phyloP scores from a whole-genome alignment of 2,797 vertebrate genomes.

The Artibeus jamaicensis region DNA sequence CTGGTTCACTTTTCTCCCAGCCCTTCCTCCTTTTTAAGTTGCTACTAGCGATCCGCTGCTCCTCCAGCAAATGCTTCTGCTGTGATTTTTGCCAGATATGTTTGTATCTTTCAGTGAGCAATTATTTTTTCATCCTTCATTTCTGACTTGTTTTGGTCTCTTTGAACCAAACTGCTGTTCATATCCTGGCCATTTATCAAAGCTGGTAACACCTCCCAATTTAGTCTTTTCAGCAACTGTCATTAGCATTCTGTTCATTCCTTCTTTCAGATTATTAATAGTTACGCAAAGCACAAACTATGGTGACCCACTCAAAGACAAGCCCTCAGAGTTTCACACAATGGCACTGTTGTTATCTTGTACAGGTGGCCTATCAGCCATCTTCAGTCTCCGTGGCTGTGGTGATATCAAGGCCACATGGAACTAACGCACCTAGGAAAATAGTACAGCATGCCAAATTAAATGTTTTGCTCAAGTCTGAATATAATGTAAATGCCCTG shows the following conservation, averaged over 20 bases:
- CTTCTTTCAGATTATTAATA: slow-evolving; percentile 35
- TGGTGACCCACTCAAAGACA: background rate
- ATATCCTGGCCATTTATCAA: slow-evolving; percentile 56
- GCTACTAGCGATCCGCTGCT: background rate
- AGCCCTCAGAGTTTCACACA: background rate
- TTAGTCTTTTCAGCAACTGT: slow-evolving; percentile 9
- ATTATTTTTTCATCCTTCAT: background rate
- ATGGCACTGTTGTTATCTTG: background rate
- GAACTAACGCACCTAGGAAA: background rate
- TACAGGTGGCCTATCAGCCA: background rate
- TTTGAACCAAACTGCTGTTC: slow-evolving; percentile 39
- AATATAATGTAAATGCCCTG: background rate
- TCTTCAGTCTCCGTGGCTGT: background rate
- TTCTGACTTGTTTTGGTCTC: slow-evolving; percentile 50
- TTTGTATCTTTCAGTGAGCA: slow-evolving; percentile 29
- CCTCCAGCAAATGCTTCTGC: background rate
- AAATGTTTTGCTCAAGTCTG: background rate
- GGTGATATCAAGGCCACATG: background rate
- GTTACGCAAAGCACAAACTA: slow-evolving; percentile 37
- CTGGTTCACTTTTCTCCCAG: background rate
- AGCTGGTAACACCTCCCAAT: slow-evolving; percentile 39
- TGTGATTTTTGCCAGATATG: slow-evolving; percentile 29
- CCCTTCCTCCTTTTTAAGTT: background rate
- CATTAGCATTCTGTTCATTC: slow-evolving; percentile 44
- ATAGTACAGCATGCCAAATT: background rate